phyloP scores from a whole-genome alignment of 2,888 invertebrate species.

The Eupithecia subfuscata region DNA sequence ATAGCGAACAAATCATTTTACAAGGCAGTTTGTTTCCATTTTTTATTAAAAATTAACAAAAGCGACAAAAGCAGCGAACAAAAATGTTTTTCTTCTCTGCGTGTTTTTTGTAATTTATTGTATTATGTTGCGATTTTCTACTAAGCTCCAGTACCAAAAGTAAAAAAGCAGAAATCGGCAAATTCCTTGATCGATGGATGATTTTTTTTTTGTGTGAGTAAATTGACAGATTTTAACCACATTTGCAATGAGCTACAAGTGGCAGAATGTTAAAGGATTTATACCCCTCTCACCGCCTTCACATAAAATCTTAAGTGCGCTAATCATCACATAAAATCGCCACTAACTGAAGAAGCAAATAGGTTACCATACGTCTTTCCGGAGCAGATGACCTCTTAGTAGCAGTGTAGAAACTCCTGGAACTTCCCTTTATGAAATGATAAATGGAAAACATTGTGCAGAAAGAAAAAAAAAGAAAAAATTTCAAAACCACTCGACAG shows the following conservation, averaged over 20 bases:
- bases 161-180: too few relatives aligned
- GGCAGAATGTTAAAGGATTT: background rate
- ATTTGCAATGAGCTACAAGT: too few relatives aligned
- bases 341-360: background rate
- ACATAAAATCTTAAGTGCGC: background rate
- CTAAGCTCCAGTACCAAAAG: background rate
- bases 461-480: too few relatives aligned
- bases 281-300: background rate
- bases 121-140: background rate
- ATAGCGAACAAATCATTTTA: slow-evolving; percentile 5
- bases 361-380: background rate
- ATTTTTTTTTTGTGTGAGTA: too few relatives aligned
- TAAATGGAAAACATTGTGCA: too few relatives aligned
- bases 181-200: too few relatives aligned
- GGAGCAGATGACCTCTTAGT: background rate
- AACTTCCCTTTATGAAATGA: background rate
- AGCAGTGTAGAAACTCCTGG: background rate
- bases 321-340: background rate
- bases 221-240: too few relatives aligned
- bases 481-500: too few relatives aligned
- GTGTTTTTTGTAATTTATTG: background rate
- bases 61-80: too few relatives aligned
- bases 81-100: too few relatives aligned
- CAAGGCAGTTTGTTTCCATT: background rate
- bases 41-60: slow-evolving; percentile 1